Conservation (phyloP, 2,888 invertebrate species). For the Caenorhabditis auriculariae region DNA sequence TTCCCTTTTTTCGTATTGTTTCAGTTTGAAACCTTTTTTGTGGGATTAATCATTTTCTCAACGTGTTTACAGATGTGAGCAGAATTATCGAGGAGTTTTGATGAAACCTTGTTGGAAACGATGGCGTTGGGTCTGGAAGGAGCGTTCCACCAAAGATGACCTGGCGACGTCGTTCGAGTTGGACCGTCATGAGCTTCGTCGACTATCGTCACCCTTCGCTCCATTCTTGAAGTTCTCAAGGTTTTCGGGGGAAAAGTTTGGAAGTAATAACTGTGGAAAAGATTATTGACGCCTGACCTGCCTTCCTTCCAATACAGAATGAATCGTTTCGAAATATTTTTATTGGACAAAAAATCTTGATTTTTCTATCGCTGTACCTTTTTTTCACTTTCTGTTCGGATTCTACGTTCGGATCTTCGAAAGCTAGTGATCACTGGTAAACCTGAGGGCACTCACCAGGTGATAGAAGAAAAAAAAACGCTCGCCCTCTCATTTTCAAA, state of each 20-base stretch:
- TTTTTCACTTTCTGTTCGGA: too few species aligned
- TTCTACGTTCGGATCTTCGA: too few species aligned
- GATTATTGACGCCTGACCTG: too few species aligned
- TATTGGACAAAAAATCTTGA: background rate
- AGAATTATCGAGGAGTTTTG: too few species aligned
- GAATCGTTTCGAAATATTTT: background rate
- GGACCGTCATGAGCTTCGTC: constrained; percentile 7
- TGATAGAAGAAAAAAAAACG: background rate
- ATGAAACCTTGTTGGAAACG: too few species aligned
- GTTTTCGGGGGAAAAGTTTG: background rate
- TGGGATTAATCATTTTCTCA: too few species aligned
- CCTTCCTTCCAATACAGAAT: too few species aligned
- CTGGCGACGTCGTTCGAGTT: background rate
- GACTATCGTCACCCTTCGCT: constrained; percentile 18
- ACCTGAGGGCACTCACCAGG: background rate
- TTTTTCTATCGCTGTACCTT: background rate
- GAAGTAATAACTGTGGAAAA: too few species aligned
- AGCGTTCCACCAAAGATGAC: constrained; percentile 32
- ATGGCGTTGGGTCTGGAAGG: too few species aligned
- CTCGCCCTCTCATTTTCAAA: too few species aligned
- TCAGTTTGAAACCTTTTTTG: background rate
- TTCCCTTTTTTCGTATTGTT: background rate
- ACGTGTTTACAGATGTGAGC: too few species aligned
- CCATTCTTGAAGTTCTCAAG: constrained; percentile 6
- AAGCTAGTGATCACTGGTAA: background rate